A percentile compares a stretch with the other conserved stretches of the same genome.
Conservation (phyloP, 2,888 invertebrate genomes). For the Microplitis manilae region DNA sequence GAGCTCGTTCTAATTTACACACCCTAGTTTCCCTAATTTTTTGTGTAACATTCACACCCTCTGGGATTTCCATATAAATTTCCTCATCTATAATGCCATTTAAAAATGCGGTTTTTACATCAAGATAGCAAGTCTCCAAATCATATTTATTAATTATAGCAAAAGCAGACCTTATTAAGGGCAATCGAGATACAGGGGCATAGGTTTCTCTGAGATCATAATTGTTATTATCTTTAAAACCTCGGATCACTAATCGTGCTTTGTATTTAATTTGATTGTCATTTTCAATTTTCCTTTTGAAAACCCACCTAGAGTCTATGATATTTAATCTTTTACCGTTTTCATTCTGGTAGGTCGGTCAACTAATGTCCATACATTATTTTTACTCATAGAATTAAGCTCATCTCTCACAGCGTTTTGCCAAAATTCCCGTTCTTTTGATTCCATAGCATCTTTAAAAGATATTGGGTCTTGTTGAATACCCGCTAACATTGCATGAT, state of each 20-base stretch:
- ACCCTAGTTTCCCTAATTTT: slow-evolving; percentile 29
- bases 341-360: slow-evolving; percentile 32
- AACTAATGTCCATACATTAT: slow-evolving; percentile 49
- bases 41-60: background rate
- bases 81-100: background rate
- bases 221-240: too few species aligned
- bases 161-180: background rate
- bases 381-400: slow-evolving; percentile 46
- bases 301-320: background rate
- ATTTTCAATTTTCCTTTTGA: too few species aligned
- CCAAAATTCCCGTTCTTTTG: slow-evolving; percentile 38
- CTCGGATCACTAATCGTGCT: too few species aligned
- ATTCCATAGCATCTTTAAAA: slow-evolving; percentile 42
- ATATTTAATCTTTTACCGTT: too few species aligned
- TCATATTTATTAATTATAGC: background rate
- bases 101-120: background rate
- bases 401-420: slow-evolving; percentile 42
- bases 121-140: background rate
- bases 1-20: slow-evolving; percentile 40
- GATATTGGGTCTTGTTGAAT: slow-evolving; percentile 40
- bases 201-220: background rate
- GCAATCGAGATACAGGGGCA: background rate
- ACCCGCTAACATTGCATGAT: slow-evolving; percentile 39
- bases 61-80: background rate
- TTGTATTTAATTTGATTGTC: too few species aligned